These are phyloP conservation scores for Ovibos moschatus DNA, from an alignment of 2,113 vertebrate genomes.

Conservation along the genomic window DNA sequence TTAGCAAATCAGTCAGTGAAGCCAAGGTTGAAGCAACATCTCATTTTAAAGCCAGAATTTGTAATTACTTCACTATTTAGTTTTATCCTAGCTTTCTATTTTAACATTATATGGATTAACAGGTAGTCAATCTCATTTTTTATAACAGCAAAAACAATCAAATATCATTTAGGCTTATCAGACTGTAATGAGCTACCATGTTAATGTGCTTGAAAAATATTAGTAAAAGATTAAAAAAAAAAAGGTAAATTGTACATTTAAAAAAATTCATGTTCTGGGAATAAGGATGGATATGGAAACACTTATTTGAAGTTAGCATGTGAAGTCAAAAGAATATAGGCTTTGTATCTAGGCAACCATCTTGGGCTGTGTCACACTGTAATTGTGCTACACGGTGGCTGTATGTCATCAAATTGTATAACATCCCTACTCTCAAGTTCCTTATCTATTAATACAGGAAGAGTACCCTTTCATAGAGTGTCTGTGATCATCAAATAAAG, in stretches of 20 bases:
- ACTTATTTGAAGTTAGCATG: not conserved
- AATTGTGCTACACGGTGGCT: not conserved
- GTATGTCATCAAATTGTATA: not conserved
- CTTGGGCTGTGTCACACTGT: not conserved
- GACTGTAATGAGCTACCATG: not conserved
- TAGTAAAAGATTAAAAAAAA: not conserved
- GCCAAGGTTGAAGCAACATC: not conserved
- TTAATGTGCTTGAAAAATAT: not conserved
- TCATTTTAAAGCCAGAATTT: not conserved
- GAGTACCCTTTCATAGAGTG: not conserved
- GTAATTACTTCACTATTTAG: not conserved
- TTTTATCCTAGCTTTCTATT: not conserved
- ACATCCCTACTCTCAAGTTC: not conserved
- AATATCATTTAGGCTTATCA: not conserved
- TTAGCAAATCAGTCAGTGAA: not conserved
- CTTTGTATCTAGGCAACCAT: not conserved
- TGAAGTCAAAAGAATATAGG: not conserved
- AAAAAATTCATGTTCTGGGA: not conserved
- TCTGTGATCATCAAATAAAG: not conserved
- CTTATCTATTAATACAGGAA: not conserved
- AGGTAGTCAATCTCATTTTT: not conserved
- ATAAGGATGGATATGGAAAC: not conserved
- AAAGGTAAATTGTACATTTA: not conserved
- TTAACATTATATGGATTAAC: not conserved
- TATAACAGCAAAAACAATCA: not conserved